Evolutionary conservation across 2,113 vertebrate genomes (phyloP).

Genomic region (Pseudopipra pipra): DNA sequence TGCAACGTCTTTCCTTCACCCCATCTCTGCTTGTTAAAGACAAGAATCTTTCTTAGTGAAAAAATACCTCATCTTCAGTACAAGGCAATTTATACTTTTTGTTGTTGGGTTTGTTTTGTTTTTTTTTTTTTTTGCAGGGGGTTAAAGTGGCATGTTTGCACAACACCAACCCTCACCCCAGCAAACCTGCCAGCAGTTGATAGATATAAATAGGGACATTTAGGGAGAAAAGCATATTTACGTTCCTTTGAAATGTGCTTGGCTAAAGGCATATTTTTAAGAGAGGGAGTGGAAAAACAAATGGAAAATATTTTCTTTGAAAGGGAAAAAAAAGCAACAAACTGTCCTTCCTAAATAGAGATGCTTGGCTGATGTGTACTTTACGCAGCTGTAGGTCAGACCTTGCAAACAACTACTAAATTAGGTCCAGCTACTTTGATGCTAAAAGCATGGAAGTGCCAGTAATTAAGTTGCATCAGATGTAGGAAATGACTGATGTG

Average conservation of each 20-base stretch:
- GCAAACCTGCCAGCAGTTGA: slow-evolving; percentile 8
- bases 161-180: neutral
- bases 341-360: slow-evolving; percentile 12
- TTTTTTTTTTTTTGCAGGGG: neutral
- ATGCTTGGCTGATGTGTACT: slow-evolving; percentile 26
- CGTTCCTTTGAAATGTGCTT: slow-evolving; percentile 52
- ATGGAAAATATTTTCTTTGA: slow-evolving; percentile 60
- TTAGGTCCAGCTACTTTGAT: slow-evolving; percentile 43
- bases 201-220: slow-evolving; percentile 15
- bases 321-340: neutral
- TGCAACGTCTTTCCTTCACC: neutral
- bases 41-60: neutral
- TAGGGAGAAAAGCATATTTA: slow-evolving; percentile 33
- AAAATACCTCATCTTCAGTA: neutral
- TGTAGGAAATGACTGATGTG: slow-evolving; percentile 33
- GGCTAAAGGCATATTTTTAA: slow-evolving; percentile 52
- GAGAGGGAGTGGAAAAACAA: slow-evolving; percentile 61
- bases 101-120: neutral
- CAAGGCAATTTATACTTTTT: neutral
- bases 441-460: slow-evolving; percentile 41
- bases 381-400: slow-evolving; percentile 27
- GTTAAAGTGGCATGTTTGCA: slow-evolving; percentile 21
- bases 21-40: neutral
- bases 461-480: slow-evolving; percentile 52
- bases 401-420: slow-evolving; percentile 56